Evolutionary conservation across 2,797 vertebrate genomes (phyloP), one percentile per base, ranked within the genome.

Genomic region (Tokudaia muenninki): DNA sequence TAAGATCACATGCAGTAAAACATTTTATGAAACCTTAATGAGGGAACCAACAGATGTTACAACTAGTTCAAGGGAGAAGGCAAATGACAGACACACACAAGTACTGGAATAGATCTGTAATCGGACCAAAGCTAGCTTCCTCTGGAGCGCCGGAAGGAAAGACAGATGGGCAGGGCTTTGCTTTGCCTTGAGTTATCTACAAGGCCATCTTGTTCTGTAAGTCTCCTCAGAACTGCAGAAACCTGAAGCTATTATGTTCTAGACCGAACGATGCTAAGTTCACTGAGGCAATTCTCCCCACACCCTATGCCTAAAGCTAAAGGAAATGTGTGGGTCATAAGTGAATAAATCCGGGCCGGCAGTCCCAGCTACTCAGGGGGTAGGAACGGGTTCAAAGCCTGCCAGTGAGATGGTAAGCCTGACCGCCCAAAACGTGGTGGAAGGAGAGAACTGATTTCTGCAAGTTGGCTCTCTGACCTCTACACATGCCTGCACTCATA

Each of bases 21-120:
- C 47, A 52, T 59, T 34, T 78, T 47, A 61, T 63, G 37, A 89
- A 34, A 47, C 93, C 80, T 83, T 83, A 82, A 82, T 65, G 74
- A 91, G n/a, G 55, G 44, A 79, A 80, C 52, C 37, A 91, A 82
- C 31, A 87, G 34, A 31, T 90, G 34, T n/a, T 87, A 29, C 41
- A 81, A 88, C 41, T 11, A 12, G 14, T 59, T 65, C 26, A 94
- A 90, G 87, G 61, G 52, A 96, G 47, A 97, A 90, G 19, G 41
- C 50, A 50, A 95, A 96, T 47, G 52, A 57, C 31, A 87, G 31
- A 78, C 50, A 88, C n/a, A 72, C 8, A 86, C 41, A 74, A 59
- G 78, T 91, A 67, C 47, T 89, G 34, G 94, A 88, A 65, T 65
- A 31, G 88, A 50, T n/a, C 82, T 65, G 37, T n/a, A 87, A 84